A percentile compares a stretch with the other conserved stretches of the same genome.
phyloP scores from a whole-genome alignment of 2,113 vertebrate species.

The Laterallus jamaicensis region DNA sequence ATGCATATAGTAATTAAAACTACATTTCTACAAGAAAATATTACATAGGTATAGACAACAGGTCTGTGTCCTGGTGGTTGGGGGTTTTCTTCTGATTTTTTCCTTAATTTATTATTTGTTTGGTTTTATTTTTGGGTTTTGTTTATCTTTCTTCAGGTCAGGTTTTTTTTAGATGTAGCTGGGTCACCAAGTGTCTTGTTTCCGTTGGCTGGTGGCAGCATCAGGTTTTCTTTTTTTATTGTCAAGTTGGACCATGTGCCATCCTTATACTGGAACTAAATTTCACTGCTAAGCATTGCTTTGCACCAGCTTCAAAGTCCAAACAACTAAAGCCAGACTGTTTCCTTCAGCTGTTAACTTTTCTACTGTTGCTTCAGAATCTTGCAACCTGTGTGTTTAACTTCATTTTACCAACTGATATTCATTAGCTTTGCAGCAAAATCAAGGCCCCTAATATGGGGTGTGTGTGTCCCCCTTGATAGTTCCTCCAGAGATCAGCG shows the following conservation, averaged over 20 bases:
- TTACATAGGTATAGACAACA: not conserved
- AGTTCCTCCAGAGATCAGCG: not conserved
- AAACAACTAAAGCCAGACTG: not conserved
- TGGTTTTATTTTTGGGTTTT: not conserved
- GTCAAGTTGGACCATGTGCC: not conserved
- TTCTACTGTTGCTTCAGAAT: not conserved
- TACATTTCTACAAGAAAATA: not conserved
- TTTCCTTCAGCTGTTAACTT: not conserved
- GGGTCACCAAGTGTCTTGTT: not conserved
- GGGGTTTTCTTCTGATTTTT: not conserved
- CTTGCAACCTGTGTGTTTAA: not conserved
- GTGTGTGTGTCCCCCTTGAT: not conserved
- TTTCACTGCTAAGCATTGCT: not conserved
- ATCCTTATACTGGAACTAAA: not conserved
- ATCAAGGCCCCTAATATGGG: not conserved
- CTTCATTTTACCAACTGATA: not conserved
- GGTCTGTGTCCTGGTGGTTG: not conserved
- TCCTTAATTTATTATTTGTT: not conserved
- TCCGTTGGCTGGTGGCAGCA: not conserved
- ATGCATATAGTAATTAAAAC: not conserved
- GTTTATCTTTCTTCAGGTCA: not conserved
- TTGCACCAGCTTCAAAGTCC: not conserved
- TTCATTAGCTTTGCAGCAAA: not conserved
- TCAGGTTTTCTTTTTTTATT: not conserved
- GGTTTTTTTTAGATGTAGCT: not conserved